These are phyloP conservation scores for Elaphurus davidianus DNA, from an alignment of 2,113 vertebrate species.

Conservation along the genomic window DNA sequence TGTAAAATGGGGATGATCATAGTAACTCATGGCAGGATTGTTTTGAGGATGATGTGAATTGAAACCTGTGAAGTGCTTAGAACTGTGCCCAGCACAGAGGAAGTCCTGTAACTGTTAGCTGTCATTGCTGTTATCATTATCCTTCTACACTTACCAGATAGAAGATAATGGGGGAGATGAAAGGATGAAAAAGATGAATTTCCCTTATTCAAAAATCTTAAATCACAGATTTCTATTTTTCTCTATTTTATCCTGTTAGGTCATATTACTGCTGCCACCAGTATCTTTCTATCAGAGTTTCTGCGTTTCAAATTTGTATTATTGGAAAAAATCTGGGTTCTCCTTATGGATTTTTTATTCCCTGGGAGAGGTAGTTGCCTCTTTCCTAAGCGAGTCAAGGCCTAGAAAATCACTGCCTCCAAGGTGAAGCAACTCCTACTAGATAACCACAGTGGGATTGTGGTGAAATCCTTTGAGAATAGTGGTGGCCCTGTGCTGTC, in stretches of 20 bases:
- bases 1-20: not conserved
- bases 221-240: not conserved
- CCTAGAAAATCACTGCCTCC: slow-evolving; percentile 67
- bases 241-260: not conserved
- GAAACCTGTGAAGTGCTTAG: not conserved
- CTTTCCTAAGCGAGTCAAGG: slow-evolving; percentile 68
- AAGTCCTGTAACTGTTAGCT: not conserved
- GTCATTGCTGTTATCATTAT: not conserved
- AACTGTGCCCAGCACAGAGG: not conserved
- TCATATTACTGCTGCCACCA: not conserved
- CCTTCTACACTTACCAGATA: not conserved
- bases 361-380: slow-evolving; percentile 47
- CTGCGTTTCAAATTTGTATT: slow-evolving; percentile 45
- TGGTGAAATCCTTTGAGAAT: slow-evolving; percentile 70
- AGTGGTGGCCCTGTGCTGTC: slow-evolving; percentile 54
- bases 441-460: slow-evolving; percentile 70
- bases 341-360: slow-evolving; percentile 19
- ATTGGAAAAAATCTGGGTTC: slow-evolving; percentile 30
- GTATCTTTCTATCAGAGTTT: slow-evolving; percentile 30
- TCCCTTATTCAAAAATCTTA: not conserved
- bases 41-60: not conserved
- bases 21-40: not conserved
- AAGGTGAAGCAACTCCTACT: slow-evolving; percentile 54
- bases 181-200: not conserved
- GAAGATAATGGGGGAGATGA: not conserved